Evolutionary conservation across 2,113 vertebrate genomes (phyloP), one percentile per base, ranked within the genome.

Genomic region (Ciconia boyciana): DNA sequence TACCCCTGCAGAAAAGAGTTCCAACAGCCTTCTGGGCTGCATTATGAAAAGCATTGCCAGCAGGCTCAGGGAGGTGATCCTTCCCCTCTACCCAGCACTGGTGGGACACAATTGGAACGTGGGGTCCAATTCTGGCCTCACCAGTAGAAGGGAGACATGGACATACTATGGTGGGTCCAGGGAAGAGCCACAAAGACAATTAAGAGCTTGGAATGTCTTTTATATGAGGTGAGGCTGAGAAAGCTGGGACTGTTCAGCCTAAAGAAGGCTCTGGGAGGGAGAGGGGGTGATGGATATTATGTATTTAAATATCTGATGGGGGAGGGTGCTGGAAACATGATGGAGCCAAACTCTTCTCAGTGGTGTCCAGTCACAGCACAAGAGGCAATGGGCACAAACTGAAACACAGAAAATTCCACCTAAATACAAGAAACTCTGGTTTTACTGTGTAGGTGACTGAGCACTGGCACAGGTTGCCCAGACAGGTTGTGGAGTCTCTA

Each of bases 141-240:
- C 1, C 28, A 41, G 16, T 6, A 31, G 11, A 48, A 48, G 9
- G 4, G 7, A 86, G 39, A 43, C 7, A n/a, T 22, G 28, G 13
- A 31, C 6, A 39, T 55, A 34, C 5, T 43, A 16, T 0, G 1
- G 19, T n/a, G 7, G 4, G 0, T 39, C 21, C 19, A 64, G 19
- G 13, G 26, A 89, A 69, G 32, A 15, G 2, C 3, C 18, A 20
- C 7, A 32, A 31, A 57, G 8, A 36, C 6, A 25, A 46, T 39
- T 25, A 51, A 65, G 34, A 31, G 13, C 22, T 69, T 81, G 7
- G 14, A 83, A 61, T 7, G 1, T 41, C 24, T 76, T 75, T 74
- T 49, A 9, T 44, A 11, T 20, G 22, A 81, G 3, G 10, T 49
- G 36, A 76, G 7, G 5, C 25, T 16, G 13, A 54, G 44, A 62